Evolutionary conservation across 2,113 vertebrate species (phyloP).

Genomic region (Pollimyrus isidori): DNA sequence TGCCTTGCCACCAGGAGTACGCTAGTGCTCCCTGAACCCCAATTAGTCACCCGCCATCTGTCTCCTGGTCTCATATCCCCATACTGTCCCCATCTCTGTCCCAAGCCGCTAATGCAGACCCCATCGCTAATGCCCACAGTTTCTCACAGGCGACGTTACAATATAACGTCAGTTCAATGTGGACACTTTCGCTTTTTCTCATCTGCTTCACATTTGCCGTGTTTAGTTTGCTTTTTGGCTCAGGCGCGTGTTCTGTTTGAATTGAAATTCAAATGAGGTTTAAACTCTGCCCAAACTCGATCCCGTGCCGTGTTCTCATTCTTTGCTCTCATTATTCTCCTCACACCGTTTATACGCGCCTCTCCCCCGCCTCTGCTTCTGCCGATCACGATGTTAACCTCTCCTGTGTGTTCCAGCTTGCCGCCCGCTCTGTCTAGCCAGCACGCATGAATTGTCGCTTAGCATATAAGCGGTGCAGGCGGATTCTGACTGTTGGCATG

Average conservation of each 20-base stretch:
- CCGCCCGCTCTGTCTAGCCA: neutral
- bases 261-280: neutral
- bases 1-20: neutral
- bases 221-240: neutral
- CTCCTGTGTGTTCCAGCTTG: neutral
- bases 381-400: neutral
- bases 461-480: neutral
- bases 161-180: neutral
- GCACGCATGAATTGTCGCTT: neutral
- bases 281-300: neutral
- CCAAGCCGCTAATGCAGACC: neutral
- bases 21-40: neutral
- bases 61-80: neutral
- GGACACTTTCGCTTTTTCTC: neutral
- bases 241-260: neutral
- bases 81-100: neutral
- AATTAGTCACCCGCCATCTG: conserved; percentile 10
- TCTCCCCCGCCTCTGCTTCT: neutral
- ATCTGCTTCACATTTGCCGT: neutral
- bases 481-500: neutral
- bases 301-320: neutral
- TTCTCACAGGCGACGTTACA: neutral
- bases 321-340: neutral
- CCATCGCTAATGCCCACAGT: neutral
- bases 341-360: neutral